These are phyloP conservation scores for Dendroctonus valens DNA, from an alignment of 1,140 invertebrate genomes.

Conservation along the genomic window DNA sequence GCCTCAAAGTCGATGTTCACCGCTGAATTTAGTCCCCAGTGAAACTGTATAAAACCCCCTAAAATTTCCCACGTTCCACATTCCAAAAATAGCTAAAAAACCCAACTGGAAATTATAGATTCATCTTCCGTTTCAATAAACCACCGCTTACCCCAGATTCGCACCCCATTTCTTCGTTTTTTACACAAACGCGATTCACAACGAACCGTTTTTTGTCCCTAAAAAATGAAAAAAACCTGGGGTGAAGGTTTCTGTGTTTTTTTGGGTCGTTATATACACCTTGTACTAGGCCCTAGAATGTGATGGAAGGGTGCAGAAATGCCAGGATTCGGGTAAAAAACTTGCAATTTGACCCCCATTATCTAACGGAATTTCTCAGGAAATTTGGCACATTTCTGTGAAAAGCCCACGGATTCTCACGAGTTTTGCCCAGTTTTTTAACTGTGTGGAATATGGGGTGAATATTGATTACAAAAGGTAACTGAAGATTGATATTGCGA, in stretches of 20 bases:
- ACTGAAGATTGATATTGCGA: no score
- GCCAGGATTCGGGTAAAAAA: conserved; percentile 21
- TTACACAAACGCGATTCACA: conserved; percentile 3
- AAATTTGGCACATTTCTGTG: conserved; percentile 4
- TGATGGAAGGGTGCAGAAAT: conserved; percentile 19
- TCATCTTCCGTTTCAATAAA: conserved; percentile 30
- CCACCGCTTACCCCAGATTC: conserved; percentile 25
- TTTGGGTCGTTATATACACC: conserved; percentile 5
- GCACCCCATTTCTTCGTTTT: conserved; percentile 43
- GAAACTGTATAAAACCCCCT: no score
- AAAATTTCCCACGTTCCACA: conserved; percentile 10
- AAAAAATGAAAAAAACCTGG: conserved; percentile 11
- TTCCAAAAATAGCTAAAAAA: conserved; percentile 11
- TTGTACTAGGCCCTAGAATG: conserved; percentile 5
- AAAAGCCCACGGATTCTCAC: conserved; percentile 11
- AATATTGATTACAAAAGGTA: no score
- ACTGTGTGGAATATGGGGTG: no score
- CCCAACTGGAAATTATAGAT: conserved; percentile 36
- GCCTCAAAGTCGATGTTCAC: no score
- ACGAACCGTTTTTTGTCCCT: conserved; percentile 21
- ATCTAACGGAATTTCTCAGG: conserved; percentile 38
- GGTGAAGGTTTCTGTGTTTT: not conserved
- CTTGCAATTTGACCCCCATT: conserved; percentile 21
- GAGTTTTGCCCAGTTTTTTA: conserved; percentile 8
- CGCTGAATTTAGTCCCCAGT: no score